phyloP scores from a whole-genome alignment of 37 sponge, comb jelly and placozoan species.

The Cliona cf. orientalis region DNA sequence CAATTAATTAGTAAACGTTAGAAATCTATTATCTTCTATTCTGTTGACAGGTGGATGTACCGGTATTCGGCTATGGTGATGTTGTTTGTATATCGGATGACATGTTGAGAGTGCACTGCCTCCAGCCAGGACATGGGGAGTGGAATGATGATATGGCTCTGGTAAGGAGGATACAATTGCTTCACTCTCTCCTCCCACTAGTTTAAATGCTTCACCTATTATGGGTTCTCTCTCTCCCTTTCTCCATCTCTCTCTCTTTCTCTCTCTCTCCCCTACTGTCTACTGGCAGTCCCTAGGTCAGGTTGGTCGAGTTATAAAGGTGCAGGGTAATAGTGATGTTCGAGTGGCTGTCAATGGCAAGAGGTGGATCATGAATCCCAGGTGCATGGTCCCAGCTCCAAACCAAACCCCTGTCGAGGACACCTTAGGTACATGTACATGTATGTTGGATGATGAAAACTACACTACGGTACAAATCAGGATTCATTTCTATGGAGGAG shows the following conservation, averaged over 20 bases:
- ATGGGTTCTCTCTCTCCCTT: no score
- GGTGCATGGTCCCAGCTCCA: constrained; percentile 54
- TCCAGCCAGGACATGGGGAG: constrained; percentile 88
- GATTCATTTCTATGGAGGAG: no score
- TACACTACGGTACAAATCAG: no score
- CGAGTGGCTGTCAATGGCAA: constrained; percentile 70
- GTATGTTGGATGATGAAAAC: no score
- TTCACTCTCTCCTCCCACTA: neutral
- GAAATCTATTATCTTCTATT: neutral
- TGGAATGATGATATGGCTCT: constrained; percentile 94
- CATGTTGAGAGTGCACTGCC: constrained; percentile 57
- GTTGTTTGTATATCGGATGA: constrained; percentile 83
- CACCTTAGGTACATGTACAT: neutral
- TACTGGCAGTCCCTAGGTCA: constrained; percentile 75
- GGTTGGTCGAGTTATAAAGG: constrained; percentile 64
- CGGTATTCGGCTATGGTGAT: constrained; percentile 65
- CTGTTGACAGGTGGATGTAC: constrained; percentile 21
- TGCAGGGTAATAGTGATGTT: constrained; percentile 56
- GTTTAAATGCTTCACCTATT: neutral
- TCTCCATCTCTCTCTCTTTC: no score
- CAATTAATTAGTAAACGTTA: no score
- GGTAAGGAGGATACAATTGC: constrained; percentile 40
- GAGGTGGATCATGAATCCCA: constrained; percentile 81
- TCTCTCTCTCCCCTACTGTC: neutral
- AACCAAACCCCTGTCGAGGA: constrained; percentile 57